phyloP scores from a whole-genome alignment of 64 coral and sea anemone genomes.

The Cladopsammia gracilis region DNA sequence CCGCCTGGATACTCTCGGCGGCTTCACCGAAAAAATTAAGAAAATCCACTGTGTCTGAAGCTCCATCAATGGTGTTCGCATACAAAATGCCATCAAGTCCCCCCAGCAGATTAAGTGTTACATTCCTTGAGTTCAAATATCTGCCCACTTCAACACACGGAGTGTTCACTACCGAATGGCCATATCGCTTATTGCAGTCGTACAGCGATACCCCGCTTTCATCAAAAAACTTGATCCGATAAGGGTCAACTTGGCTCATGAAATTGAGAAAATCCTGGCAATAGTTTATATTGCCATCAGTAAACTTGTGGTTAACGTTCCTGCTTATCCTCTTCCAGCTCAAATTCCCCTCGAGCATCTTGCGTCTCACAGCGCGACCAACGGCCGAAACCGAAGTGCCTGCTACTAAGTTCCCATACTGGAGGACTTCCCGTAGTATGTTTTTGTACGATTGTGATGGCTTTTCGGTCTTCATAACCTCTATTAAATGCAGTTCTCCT shows the following conservation, averaged over 20 bases:
- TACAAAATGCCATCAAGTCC: conserved; percentile 42
- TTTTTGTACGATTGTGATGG: too few species aligned
- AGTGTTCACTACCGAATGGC: neutral
- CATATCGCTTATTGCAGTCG: conserved; percentile 7
- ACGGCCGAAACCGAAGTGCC: too few species aligned
- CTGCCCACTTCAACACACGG: conserved; percentile 19
- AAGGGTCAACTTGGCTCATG: neutral
- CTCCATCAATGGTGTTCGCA: conserved; percentile 9
- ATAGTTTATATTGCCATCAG: neutral
- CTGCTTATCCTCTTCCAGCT: too few species aligned
- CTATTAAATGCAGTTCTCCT: too few species aligned
- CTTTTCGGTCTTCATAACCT: too few species aligned
- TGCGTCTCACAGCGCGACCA: too few species aligned
- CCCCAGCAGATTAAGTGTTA: conserved; percentile 20
- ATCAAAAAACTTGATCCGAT: conserved; percentile 43
- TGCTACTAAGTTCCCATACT: too few species aligned
- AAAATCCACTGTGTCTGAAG: neutral
- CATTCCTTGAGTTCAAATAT: neutral
- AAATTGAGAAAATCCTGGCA: conserved; percentile 14
- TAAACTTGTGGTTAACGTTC: too few species aligned
- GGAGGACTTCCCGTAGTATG: too few species aligned
- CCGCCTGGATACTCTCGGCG: too few species aligned
- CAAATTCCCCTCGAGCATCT: too few species aligned
- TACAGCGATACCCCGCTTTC: neutral
- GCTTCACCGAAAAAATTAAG: neutral